Evolutionary conservation across 2,113 vertebrate species (phyloP), one percentile per base, ranked within the genome.

Genomic region (Apaloderma vittatum): DNA sequence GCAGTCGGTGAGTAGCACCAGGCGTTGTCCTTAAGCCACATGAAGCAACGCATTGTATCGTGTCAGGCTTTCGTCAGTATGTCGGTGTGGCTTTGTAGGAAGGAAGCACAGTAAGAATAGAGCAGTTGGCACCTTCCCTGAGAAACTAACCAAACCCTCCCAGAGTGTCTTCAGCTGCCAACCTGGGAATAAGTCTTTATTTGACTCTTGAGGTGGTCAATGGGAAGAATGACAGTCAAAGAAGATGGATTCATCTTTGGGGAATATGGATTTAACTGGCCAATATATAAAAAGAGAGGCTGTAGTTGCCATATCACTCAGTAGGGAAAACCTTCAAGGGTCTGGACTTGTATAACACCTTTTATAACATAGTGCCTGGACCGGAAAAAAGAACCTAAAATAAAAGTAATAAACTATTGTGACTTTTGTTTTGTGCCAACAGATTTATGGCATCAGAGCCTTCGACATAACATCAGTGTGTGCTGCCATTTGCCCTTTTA

Each of bases 401-500:
- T 94, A 87, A 91, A 66, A 79, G 46, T 55, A 58, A 16, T 12
- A 32, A 94, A 81, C 75, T 84, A 2, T 91, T 91, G 83, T 82
- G 92, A 49, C 71, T 87, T 94, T 77, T 7, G 18, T 86, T 90
- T 49, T 54, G 73, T 97, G 91, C 95, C 95, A 89, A 29, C 16
- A 73, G 94, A 92, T 95, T 96, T 94, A 87, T 92, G 86, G 93
- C 88, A 85, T 61, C 86, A 24, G 83, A 78, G 52, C 32, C 36
- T 32, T 11, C 0, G 5, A 61, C 6, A 32, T 45, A 59, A 73
- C 86, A 72, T 93, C 94, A 80, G 88, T 67, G 67, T 82, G 55
- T 63, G 52, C 68, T 96, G 94, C 94, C 83, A 51, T 73, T 92
- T 94, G 94, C 76, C 95, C 74, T 97, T 88, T 91, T 85, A 89